Evolutionary conservation across 2,113 vertebrate genomes (phyloP).

Genomic region (Larimichthys polyactis): DNA sequence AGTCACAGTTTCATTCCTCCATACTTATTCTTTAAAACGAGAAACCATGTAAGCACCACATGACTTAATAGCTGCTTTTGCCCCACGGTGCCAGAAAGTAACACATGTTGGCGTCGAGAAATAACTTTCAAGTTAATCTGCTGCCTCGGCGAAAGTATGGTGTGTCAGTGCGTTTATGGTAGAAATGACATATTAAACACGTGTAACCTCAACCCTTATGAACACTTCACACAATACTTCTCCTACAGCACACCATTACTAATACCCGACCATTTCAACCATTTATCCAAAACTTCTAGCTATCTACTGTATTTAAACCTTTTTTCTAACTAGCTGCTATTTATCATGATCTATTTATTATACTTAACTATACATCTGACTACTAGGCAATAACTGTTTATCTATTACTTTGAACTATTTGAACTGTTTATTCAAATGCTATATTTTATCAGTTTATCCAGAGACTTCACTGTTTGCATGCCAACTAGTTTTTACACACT

Average conservation of each 20-base stretch:
- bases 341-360: too few species aligned
- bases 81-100: slow-evolving; percentile 25
- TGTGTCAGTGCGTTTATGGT: slow-evolving; percentile 1
- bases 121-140: slow-evolving; percentile 30
- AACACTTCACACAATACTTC: slow-evolving; percentile 2
- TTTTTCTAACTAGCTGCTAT: not conserved
- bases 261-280: not conserved
- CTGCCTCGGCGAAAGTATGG: slow-evolving; percentile 13
- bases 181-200: not conserved
- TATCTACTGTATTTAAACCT: too few species aligned
- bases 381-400: not conserved
- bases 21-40: slow-evolving; percentile 36
- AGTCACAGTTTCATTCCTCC: slow-evolving; percentile 18
- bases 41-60: slow-evolving; percentile 10
- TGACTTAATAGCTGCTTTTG: slow-evolving; percentile 35
- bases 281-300: not conserved
- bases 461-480: not conserved
- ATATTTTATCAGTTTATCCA: not conserved
- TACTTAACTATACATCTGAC: not conserved
- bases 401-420: not conserved
- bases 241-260: not conserved
- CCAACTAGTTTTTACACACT: not conserved
- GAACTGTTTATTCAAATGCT: not conserved
- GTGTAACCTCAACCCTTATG: not conserved
- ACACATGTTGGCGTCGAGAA: slow-evolving; percentile 22